phyloP scores from a whole-genome alignment of 2,888 invertebrate genomes.

The Chrysodeixis includens region DNA sequence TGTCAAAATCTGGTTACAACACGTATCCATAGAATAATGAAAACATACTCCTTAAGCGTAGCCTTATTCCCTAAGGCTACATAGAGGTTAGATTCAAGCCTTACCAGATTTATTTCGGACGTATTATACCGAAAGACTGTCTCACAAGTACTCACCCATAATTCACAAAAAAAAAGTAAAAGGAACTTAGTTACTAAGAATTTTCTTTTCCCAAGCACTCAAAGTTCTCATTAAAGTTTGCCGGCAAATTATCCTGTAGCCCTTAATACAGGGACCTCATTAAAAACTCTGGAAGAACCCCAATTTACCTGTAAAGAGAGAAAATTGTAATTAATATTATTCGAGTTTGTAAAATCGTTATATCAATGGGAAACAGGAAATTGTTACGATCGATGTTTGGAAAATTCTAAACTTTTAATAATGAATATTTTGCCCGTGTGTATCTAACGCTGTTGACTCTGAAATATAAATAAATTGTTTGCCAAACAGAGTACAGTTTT shows the following conservation, averaged over 20 bases:
- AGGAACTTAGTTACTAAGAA: constrained; percentile 52
- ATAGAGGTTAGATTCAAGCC: no score
- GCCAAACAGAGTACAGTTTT: no score
- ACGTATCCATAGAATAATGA: no score
- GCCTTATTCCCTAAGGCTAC: no score
- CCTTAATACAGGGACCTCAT: constrained; percentile 59
- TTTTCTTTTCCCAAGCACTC: constrained; percentile 47
- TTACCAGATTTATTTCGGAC: no score
- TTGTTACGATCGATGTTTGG: neutral
- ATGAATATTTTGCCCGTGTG: neutral
- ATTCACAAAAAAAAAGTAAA: constrained; percentile 29
- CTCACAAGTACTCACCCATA: constrained; percentile 6
- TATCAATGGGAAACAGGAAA: neutral
- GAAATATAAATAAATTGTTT: no score
- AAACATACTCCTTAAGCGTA: no score
- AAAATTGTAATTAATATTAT: constrained; percentile 52
- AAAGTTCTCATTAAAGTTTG: constrained; percentile 66
- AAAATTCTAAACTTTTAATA: neutral
- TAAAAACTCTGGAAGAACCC: constrained; percentile 55
- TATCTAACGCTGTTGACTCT: neutral
- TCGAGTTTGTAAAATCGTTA: constrained; percentile 20
- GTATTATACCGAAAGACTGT: no score
- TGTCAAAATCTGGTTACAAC: neutral
- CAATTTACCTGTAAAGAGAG: constrained; percentile 59
- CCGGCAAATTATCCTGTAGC: constrained; percentile 59